Percentiles rank a stretch among this genome's conserved stretches.
These are phyloP conservation scores for Tragulus kanchil DNA, from an alignment of 2,113 vertebrate genomes.

Conservation along the genomic window DNA sequence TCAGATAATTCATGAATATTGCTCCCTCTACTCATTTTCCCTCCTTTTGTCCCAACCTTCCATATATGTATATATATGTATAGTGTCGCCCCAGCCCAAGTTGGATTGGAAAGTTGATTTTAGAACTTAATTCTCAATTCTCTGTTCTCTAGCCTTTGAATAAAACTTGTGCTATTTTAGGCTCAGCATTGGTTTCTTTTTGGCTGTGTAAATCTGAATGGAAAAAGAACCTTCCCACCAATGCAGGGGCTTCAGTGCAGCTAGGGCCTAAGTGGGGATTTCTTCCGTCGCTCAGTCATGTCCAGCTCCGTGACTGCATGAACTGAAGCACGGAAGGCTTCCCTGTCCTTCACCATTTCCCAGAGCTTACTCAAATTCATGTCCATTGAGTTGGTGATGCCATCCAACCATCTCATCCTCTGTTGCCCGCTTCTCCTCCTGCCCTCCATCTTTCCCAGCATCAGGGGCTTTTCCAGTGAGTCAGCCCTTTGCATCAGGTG, in stretches of 20 bases:
- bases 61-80: rapidly evolving
- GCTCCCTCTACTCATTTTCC: neutral
- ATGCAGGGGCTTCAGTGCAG: neutral
- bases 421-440: neutral
- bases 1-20: rapidly evolving
- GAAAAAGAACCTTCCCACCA: neutral
- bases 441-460: neutral
- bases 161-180: neutral
- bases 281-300: neutral
- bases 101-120: neutral
- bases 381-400: neutral
- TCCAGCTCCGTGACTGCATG: neutral
- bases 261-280: no score
- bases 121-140: rapidly evolving
- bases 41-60: neutral
- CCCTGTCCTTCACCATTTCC: neutral
- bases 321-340: neutral
- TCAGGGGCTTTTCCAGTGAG: neutral
- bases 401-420: neutral
- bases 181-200: neutral
- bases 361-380: neutral
- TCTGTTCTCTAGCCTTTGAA: neutral
- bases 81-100: neutral
- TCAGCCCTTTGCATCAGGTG: rapidly evolving
- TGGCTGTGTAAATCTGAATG: neutral